Evolutionary conservation across 2,888 invertebrate species (phyloP).

Genomic region (Erpobdella octoculata): DNA sequence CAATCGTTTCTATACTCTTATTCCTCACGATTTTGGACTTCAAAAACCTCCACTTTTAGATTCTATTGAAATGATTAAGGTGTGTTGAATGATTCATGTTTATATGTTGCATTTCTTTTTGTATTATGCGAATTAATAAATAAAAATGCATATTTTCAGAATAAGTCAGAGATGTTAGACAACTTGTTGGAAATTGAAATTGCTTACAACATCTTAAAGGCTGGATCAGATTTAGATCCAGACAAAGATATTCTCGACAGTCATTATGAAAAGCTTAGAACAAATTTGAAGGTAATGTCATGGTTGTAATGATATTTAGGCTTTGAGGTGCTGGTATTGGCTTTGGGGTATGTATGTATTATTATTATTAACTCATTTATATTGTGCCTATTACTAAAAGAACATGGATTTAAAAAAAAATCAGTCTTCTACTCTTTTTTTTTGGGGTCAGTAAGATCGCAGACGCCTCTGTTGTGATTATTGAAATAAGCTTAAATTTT

Average conservation of each 20-base stretch:
- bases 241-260: conserved; percentile 65
- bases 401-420: background rate
- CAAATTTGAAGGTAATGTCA: conserved; percentile 60
- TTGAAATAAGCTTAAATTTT: too few species aligned
- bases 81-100: conserved; percentile 32
- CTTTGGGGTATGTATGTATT: background rate
- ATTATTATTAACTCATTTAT: background rate
- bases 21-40: conserved; percentile 89
- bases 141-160: conserved; percentile 47
- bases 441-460: too few species aligned
- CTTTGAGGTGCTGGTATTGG: background rate
- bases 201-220: conserved; percentile 76
- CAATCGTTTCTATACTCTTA: conserved; percentile 85
- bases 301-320: background rate
- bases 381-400: background rate
- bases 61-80: conserved; percentile 64
- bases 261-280: conserved; percentile 79
- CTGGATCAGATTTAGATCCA: conserved; percentile 51
- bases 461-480: too few species aligned
- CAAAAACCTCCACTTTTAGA: conserved; percentile 73
- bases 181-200: conserved; percentile 87
- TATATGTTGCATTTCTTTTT: background rate
- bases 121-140: background rate
- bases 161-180: conserved; percentile 77
- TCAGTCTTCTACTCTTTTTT: background rate